Evolutionary conservation across 1,140 invertebrate species (phyloP), one percentile per base, ranked within the genome.

Genomic region (Cyclina sinensis): DNA sequence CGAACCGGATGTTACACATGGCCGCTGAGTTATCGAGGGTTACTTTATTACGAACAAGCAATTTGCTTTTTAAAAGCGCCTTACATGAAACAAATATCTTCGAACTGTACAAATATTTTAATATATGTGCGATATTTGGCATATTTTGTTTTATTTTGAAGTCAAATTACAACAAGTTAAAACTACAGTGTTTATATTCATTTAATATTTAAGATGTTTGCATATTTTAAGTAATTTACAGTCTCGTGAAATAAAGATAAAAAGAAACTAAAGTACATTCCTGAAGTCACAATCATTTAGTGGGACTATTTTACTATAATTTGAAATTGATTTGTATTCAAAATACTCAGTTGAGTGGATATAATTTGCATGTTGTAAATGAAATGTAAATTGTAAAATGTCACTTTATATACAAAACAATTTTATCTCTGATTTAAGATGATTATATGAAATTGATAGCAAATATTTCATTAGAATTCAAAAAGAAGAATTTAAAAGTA

Each of bases 371-470:
- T 65, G 59, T 65, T 65, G 11, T 65, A 65, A 54, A 65, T 65
- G 59, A 65, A 65, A 65, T 65, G n/a, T 21, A 27, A 30, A 65
- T 30, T 65, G 30, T 35, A 35, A 30, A 65, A 65, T 7, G 1
- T 54, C 51, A 11, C 51, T 54, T 3, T 3, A 54, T 54, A 11
- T 54, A 54, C 51, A 54, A 65, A 65, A 65, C 24, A 27, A 16
- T 30, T 65, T 65, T 65, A 65, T 65, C 59, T 65, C 27, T 65
- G 7, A 65, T 65, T 65, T 65, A 30, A 18, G 21, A 54, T 54
- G 51, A 65, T 65, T 65, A 27, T 30, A 30, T 30, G 59, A 65
- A 65, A 65, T 65, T 65, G 59, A 65, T 65, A 65, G 30, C 59
- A 65, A 65, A 65, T 65, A 65, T 65, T 65, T 65, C 11, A 27